phyloP scores from a whole-genome alignment of 2,113 vertebrate species.

The Geothlypis trichas region DNA sequence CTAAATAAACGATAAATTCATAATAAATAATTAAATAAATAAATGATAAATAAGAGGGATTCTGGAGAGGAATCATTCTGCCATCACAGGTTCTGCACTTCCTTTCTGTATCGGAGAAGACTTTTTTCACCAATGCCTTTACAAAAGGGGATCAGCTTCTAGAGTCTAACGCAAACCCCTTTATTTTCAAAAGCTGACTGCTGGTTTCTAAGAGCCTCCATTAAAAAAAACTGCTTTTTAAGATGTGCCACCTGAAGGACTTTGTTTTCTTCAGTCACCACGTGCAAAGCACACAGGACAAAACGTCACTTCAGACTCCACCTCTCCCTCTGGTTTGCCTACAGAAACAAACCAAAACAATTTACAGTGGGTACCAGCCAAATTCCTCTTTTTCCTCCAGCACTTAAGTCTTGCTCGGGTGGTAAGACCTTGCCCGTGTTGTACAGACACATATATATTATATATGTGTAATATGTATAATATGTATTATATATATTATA shows the following conservation, averaged over 20 bases:
- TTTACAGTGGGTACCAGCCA: background rate
- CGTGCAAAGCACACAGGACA: background rate
- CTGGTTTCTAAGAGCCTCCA: background rate
- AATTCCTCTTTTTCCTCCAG: background rate
- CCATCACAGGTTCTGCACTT: background rate
- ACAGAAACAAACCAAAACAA: background rate
- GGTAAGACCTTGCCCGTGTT: accelerated
- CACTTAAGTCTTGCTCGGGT: background rate
- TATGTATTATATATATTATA: too few species aligned
- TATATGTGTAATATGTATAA: too few species aligned
- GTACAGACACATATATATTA: accelerated
- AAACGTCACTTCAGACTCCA: background rate
- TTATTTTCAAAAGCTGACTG: background rate
- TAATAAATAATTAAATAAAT: too few species aligned
- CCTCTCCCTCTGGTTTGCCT: background rate
- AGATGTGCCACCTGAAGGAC: background rate
- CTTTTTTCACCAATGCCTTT: background rate
- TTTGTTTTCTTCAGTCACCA: background rate
- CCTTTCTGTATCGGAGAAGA: background rate
- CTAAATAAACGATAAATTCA: background rate
- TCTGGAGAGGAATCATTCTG: background rate
- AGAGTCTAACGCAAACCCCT: background rate
- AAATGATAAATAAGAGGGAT: background rate
- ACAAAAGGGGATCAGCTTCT: background rate
- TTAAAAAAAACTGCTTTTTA: background rate